Evolutionary conservation across 2,797 vertebrate species (phyloP), one percentile per base, ranked within the genome.

Genomic region (Clarias fuscus): DNA sequence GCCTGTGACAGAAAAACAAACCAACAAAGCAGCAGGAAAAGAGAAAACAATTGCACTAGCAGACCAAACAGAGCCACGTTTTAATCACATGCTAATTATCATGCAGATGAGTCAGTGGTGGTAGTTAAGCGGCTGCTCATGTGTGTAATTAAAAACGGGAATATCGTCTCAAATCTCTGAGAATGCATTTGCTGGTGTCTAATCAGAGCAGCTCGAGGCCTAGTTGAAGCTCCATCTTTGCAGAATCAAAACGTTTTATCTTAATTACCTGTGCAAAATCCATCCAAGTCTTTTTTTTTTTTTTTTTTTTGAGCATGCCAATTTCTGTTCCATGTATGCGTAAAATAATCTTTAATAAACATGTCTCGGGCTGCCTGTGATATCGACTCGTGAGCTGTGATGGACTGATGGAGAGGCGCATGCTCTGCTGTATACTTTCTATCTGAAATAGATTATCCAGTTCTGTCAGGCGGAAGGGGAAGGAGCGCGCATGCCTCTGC

Each of bases 81-180:
- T 93, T 93, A 93, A 92, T 92, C 89, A 90, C 88, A 88, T 89
- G 86, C 90, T 95, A 94, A 95, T 95, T 96, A 95, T 96, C 94
- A 95, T 95, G 94, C 94, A 95, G 94, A 96, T 95, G 92, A 95
- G 93, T 91, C 92, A 91, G 92, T 94, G 94, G 93, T 94, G 92
- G 93, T 94, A 95, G 94, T 96, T 95, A 95, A 93, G 91, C 93
- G 92, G 91, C 91, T 94, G 94, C 94, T 95, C 93, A 93, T 94
- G 94, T 96, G 94, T 96, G 94, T 96, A 96, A 96, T 96, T 96
- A 95, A 96, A 96, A 95, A 95, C 92, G 93, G 91, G 93, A 94
- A 95, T 93, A 94, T 94, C 94, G 93, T 93, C 93, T 93, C 87
- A 92, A 94, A 94, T 94, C 93, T 94, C 90, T 89, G 89, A 92